Evolutionary conservation across 92 coral and sea anemone genomes (phyloP).

Genomic region (Epizoanthus ramosus): DNA sequence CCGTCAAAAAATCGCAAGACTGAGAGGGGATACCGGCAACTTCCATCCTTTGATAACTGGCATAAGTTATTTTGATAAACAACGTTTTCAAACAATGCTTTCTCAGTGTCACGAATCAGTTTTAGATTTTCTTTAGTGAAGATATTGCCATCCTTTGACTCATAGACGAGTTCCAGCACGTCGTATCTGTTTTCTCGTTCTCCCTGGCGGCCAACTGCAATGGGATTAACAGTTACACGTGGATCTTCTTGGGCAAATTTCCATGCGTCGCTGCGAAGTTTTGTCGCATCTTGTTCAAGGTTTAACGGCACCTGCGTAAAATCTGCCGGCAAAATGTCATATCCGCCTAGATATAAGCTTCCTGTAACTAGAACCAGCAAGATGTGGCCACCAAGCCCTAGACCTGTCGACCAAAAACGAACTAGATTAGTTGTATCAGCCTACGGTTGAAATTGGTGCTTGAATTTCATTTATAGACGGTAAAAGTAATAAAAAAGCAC

Average conservation of each 20-base stretch:
- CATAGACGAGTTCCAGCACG: constrained; percentile 85
- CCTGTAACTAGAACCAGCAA: constrained; percentile 72
- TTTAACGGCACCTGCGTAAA: constrained; percentile 91
- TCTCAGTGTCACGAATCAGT: constrained; percentile 66
- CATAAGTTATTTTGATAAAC: constrained; percentile 77
- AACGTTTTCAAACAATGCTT: constrained; percentile 62
- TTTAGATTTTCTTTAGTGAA: constrained; percentile 70
- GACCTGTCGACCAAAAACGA: constrained; percentile 54
- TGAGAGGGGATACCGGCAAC: constrained; percentile 80
- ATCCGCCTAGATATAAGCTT: constrained; percentile 73
- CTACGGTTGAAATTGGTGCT: background rate
- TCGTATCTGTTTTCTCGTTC: constrained; percentile 79
- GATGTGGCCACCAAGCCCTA: constrained; percentile 79
- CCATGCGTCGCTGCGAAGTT: constrained; percentile 97
- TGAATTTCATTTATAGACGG: background rate
- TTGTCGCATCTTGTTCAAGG: constrained; percentile 82
- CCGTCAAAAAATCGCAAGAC: constrained; percentile 91
- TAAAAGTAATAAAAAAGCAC: background rate
- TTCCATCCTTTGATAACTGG: constrained; percentile 52
- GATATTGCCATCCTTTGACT: constrained; percentile 68
- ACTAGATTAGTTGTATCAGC: background rate
- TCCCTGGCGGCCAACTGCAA: constrained; percentile 73
- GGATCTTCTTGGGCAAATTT: constrained; percentile 88
- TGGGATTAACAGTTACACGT: constrained; percentile 77
- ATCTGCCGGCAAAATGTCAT: constrained; percentile 93